Evolutionary conservation across 2,797 vertebrate species (phyloP).

Genomic region (Limnodromus scolopaceus): DNA sequence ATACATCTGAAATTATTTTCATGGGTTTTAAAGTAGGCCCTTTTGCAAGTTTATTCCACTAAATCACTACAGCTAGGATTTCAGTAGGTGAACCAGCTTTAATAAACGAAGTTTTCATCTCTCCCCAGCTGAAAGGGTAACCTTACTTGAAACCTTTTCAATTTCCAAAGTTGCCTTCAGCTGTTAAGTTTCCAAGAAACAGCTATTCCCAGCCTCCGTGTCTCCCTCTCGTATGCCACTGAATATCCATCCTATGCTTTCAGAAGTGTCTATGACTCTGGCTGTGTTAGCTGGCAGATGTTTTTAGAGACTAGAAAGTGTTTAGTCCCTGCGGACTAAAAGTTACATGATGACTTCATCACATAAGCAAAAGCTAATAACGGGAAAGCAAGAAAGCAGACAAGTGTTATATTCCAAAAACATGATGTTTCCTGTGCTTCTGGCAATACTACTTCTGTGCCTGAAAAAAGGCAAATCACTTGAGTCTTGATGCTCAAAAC

Average conservation of each 20-base stretch:
- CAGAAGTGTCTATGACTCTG: conserved; percentile 52
- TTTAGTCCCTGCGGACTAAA: conserved; percentile 45
- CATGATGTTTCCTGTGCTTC: conserved; percentile 53
- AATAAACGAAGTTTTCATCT: conserved; percentile 66
- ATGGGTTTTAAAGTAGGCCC: conserved; percentile 52
- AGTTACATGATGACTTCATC: conserved; percentile 62
- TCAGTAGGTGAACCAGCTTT: conserved; percentile 60
- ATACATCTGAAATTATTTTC: conserved; percentile 42
- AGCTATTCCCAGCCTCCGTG: conserved; percentile 19
- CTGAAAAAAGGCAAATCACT: conserved; percentile 74
- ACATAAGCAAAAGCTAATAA: conserved; percentile 55
- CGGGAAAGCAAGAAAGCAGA: conserved; percentile 43
- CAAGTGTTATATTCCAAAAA: conserved; percentile 59
- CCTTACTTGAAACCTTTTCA: conserved; percentile 54
- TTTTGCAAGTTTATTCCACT: conserved; percentile 66
- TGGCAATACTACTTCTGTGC: conserved; percentile 41
- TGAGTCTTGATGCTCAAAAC: conserved; percentile 50
- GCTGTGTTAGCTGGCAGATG: conserved; percentile 37
- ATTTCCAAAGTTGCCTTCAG: conserved; percentile 56
- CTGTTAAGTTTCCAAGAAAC: conserved; percentile 55
- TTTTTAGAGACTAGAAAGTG: conserved; percentile 59
- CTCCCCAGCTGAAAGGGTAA: conserved; percentile 60
- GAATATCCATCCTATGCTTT: conserved; percentile 48
- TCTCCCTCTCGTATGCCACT: conserved; percentile 49
- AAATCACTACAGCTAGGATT: conserved; percentile 60